Evolutionary conservation across 2,113 vertebrate species (phyloP).

Genomic region (Stomatorhinus ivindoensis): DNA sequence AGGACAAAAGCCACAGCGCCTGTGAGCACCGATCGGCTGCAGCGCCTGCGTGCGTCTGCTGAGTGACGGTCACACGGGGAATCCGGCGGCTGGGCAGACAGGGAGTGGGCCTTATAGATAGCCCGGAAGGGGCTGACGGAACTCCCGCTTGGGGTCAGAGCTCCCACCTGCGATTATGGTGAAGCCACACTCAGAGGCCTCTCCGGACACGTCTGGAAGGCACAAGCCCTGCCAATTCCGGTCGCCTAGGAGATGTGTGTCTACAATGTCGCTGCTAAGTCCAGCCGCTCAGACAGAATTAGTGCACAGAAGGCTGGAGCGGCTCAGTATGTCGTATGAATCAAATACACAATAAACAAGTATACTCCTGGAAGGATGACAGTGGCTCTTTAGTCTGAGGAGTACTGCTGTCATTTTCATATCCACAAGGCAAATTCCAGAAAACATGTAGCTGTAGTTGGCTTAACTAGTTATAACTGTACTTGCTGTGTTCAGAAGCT

Average conservation of each 20-base stretch:
- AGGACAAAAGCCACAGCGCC: background rate
- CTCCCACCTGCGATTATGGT: conserved; percentile 1
- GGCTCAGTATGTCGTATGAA: background rate
- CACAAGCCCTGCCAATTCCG: background rate
- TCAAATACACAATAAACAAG: background rate
- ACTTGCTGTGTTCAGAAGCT: background rate
- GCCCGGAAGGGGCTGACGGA: background rate
- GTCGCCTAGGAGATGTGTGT: background rate
- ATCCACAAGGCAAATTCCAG: background rate
- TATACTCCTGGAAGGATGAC: background rate
- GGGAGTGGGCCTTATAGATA: background rate
- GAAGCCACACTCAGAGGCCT: background rate
- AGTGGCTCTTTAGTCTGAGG: background rate
- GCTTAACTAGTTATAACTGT: background rate
- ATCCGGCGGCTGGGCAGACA: background rate
- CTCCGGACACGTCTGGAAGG: background rate
- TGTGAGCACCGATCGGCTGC: background rate
- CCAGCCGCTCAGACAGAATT: background rate
- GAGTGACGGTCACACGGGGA: background rate
- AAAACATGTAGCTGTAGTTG: background rate
- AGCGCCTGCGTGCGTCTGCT: background rate
- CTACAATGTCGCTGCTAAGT: background rate
- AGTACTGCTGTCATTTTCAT: background rate
- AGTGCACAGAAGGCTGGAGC: background rate
- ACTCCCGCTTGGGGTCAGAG: background rate